Conservation (phyloP, 1,140 invertebrate genomes). For the Coenobita brevimanus region DNA sequence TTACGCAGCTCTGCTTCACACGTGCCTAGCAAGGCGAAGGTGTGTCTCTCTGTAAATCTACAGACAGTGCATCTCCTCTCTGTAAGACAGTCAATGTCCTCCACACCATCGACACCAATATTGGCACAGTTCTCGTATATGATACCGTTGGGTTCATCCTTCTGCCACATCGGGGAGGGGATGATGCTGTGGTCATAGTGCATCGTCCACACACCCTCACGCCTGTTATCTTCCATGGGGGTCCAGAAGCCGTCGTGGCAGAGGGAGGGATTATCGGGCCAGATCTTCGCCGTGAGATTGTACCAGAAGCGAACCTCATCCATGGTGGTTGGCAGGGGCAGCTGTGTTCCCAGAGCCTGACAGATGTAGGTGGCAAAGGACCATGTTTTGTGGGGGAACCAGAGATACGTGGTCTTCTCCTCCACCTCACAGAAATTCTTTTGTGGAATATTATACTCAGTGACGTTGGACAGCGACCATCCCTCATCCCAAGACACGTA, state of each 20-base stretch:
- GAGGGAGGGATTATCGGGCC: background rate
- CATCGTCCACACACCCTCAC: conserved; percentile 38
- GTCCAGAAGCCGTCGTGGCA: conserved; percentile 24
- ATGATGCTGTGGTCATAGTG: conserved; percentile 46
- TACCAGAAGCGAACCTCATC: background rate
- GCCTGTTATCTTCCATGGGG: conserved; percentile 34
- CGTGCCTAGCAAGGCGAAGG: conserved; percentile 49
- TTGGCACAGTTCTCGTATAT: conserved; percentile 55
- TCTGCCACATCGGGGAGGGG: conserved; percentile 22
- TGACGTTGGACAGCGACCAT: conserved; percentile 32
- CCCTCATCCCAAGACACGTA: conserved; percentile 47
- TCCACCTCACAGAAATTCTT: conserved; percentile 28
- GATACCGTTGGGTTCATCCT: conserved; percentile 63
- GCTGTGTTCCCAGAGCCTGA: conserved; percentile 44
- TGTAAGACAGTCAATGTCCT: conserved; percentile 55
- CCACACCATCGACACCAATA: conserved; percentile 34
- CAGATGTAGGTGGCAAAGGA: conserved; percentile 34
- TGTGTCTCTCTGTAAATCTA: conserved; percentile 36
- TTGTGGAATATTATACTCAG: conserved; percentile 24
- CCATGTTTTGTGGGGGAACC: background rate
- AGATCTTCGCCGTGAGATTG: background rate
- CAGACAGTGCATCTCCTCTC: conserved; percentile 46
- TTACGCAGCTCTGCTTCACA: conserved; percentile 62
- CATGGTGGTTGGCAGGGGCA: conserved; percentile 23
- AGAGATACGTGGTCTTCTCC: conserved; percentile 1